These are phyloP conservation scores for Altica lythri DNA, from an alignment of 2,888 invertebrate species.

Conservation along the genomic window DNA sequence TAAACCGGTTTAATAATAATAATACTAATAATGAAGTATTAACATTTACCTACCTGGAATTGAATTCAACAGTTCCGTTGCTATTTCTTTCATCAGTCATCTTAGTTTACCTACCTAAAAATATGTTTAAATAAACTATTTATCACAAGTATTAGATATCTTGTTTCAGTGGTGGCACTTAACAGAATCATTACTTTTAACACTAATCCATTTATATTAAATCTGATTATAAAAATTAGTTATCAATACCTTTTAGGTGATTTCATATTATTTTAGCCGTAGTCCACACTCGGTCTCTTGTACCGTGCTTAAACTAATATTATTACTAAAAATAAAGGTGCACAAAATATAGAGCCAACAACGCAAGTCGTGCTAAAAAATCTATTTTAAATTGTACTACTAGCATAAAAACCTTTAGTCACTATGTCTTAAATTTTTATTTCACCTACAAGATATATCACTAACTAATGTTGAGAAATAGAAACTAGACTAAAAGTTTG, in stretches of 20 bases:
- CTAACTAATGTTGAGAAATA: no score
- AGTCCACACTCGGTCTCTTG: neutral
- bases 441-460: no score
- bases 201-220: no score
- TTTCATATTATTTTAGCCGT: constrained; percentile 10
- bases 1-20: neutral
- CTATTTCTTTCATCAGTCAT: neutral
- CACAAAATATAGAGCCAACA: constrained; percentile 11
- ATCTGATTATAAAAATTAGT: no score
- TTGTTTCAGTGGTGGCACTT: no score
- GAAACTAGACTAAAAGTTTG: no score
- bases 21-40: neutral
- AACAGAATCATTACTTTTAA: no score
- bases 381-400: constrained; percentile 3
- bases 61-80: constrained; percentile 5
- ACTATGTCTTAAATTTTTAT: no score
- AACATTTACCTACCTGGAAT: constrained; percentile 2
- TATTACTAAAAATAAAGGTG: constrained; percentile 13
- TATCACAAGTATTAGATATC: no score
- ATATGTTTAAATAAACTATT: no score
- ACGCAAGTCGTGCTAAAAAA: constrained; percentile 8
- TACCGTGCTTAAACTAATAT: constrained; percentile 5
- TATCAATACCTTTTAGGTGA: neutral
- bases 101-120: neutral
- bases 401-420: neutral